These are phyloP conservation scores for Cnemophilus loriae DNA, from an alignment of 2,113 vertebrate genomes.

Conservation along the genomic window DNA sequence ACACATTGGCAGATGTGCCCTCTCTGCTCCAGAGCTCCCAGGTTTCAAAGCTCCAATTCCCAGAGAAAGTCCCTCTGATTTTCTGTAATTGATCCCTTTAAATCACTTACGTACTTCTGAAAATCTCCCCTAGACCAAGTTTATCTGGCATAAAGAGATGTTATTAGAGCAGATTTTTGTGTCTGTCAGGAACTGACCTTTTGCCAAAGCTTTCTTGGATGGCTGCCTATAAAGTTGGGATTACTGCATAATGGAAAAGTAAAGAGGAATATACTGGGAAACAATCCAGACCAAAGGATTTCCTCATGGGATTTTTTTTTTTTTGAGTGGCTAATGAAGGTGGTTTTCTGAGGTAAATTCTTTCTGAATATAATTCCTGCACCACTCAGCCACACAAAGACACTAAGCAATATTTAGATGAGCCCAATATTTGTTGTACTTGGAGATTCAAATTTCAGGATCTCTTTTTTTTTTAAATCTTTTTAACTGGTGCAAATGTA, in stretches of 20 bases:
- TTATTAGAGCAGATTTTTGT: slow-evolving; percentile 27
- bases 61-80: not conserved
- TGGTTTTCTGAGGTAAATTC: slow-evolving; percentile 1
- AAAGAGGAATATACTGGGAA: slow-evolving; percentile 37
- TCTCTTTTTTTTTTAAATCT: not conserved
- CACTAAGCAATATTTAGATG: not conserved
- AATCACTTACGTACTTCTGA: slow-evolving; percentile 41
- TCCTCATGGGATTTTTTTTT: not conserved
- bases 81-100: not conserved
- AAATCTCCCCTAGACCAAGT: not conserved
- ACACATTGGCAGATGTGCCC: not conserved
- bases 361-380: not conserved
- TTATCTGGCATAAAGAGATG: slow-evolving; percentile 15
- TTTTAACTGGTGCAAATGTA: not conserved
- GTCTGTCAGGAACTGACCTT: slow-evolving; percentile 47
- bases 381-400: not conserved
- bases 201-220: slow-evolving; percentile 49
- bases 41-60: not conserved
- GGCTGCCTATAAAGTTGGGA: slow-evolving; percentile 37
- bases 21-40: not conserved
- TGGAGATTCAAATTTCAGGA: not conserved
- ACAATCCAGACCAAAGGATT: slow-evolving; percentile 42
- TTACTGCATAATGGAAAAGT: slow-evolving; percentile 51
- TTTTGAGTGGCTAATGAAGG: slow-evolving; percentile 17
- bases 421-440: not conserved